Conservation (phyloP, 1,140 invertebrate genomes). For the Nephotettix cincticeps region DNA sequence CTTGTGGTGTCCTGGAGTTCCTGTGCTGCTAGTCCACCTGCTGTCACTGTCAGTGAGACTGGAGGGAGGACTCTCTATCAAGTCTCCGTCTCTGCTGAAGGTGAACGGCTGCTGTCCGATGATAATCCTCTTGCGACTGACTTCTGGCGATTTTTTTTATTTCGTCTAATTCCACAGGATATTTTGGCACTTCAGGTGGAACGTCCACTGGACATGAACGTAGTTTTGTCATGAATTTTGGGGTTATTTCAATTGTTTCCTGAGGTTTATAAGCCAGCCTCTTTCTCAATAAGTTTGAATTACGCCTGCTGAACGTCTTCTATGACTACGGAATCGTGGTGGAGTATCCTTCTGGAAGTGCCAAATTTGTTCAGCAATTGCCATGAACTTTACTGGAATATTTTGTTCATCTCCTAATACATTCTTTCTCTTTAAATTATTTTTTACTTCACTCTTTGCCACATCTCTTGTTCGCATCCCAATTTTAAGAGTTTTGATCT, state of each 20-base stretch:
- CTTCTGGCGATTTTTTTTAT: conserved; percentile 35
- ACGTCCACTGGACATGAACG: neutral
- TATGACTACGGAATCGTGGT: neutral
- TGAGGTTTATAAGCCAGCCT: neutral
- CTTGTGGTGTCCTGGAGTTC: neutral
- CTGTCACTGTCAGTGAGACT: conserved; percentile 34
- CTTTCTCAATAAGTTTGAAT: too few species aligned
- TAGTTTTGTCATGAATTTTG: neutral
- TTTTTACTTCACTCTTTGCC: neutral
- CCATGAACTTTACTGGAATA: neutral
- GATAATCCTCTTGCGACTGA: conserved; percentile 32
- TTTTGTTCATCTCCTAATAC: neutral
- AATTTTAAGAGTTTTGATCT: conserved; percentile 6
- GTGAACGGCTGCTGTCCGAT: too few species aligned
- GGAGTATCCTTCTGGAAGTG: conserved; percentile 18
- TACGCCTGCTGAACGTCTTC: neutral
- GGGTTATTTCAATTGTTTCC: neutral
- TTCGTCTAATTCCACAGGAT: conserved; percentile 5
- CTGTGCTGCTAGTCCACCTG: conserved; percentile 32
- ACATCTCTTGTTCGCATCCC: conserved; percentile 8
- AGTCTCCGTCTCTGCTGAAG: conserved; percentile 51
- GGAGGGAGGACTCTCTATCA: conserved; percentile 49
- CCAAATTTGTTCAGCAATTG: conserved; percentile 6
- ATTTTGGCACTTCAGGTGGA: neutral
- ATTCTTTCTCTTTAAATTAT: neutral